A percentile compares a stretch with the other conserved stretches of the same genome.
Evolutionary conservation across 2,797 vertebrate species (phyloP).

Genomic region (Balearica regulorum): DNA sequence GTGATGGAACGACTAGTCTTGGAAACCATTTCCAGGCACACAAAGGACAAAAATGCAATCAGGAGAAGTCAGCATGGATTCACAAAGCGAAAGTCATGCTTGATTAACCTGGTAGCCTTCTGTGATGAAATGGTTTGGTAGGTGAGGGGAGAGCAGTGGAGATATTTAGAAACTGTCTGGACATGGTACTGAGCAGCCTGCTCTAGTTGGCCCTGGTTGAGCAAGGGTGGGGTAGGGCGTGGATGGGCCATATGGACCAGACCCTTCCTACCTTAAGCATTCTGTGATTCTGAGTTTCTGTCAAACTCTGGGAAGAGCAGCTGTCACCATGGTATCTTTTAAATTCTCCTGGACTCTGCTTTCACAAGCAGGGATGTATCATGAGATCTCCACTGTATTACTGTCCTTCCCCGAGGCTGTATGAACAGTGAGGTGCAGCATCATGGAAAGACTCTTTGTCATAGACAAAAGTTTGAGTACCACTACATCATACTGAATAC

Average conservation of each 20-base stretch:
- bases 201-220: neutral
- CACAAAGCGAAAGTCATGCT: neutral
- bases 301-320: neutral
- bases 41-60: neutral
- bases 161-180: neutral
- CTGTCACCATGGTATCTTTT: neutral
- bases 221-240: neutral
- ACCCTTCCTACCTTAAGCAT: neutral
- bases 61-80: neutral
- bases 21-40: neutral
- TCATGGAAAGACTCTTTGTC: neutral
- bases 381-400: neutral
- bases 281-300: neutral
- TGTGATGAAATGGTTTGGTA: neutral
- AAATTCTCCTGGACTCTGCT: neutral
- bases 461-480: neutral
- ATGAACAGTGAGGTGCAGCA: neutral
- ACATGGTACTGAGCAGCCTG: neutral
- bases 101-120: neutral
- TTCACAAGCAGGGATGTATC: neutral
- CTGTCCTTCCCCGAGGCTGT: neutral
- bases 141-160: neutral
- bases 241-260: neutral
- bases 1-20: neutral
- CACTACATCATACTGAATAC: neutral